Base-by-base conservation (phyloP, 30 jellyfish, hydroid and myxozoan species). In the Mastigias papua region DNA sequence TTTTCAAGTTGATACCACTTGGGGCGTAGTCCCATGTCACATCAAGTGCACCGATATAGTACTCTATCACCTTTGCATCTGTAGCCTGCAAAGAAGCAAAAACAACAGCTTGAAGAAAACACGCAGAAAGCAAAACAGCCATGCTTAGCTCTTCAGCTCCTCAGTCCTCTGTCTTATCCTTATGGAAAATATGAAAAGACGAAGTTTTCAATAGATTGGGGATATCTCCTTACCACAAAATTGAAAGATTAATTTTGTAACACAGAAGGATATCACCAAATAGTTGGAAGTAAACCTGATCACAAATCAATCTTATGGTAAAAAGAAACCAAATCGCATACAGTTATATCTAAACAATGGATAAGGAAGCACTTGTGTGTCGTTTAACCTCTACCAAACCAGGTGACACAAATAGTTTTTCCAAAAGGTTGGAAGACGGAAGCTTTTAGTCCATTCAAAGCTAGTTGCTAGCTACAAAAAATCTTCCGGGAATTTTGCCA, bases 1-100 rank as follows among this genome's bases (percentile, higher is more conserved):
- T 86, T 29, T 66, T 42, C 75, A 28, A 46, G 26, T 86, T 86
- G 33, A 8, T 15, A 16, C 84, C 95, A 34, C 70, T 54, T 1
- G 86, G 84, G 5, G 95, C 95, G 42, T 73, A 86, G 62, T 86
- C 95, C 95, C 95, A 86, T 34, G 30, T 5, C 30, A 73, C 84
- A 6, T 86, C 89, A 33, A 73, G 48, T 22, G 89, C 78, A 20
- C 80, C 95, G n/a, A 86, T 63, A 68, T 58, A 74, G 68, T 86
- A 86, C 17, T 66, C 79, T 17, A 62, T 34, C 25, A 57, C 48
- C 51, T 29, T 67, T 63, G 74, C 74, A 63, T 5, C 46, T 63
- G 74, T 2, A 22, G 74, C 6, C 34, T 63, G 34, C 74, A 63
- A 23, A 28, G 8, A 8, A 7, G 74, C 35, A 23, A 63, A 3